phyloP scores from a whole-genome alignment of 2,797 vertebrate genomes.

The Helostoma temminkii region DNA sequence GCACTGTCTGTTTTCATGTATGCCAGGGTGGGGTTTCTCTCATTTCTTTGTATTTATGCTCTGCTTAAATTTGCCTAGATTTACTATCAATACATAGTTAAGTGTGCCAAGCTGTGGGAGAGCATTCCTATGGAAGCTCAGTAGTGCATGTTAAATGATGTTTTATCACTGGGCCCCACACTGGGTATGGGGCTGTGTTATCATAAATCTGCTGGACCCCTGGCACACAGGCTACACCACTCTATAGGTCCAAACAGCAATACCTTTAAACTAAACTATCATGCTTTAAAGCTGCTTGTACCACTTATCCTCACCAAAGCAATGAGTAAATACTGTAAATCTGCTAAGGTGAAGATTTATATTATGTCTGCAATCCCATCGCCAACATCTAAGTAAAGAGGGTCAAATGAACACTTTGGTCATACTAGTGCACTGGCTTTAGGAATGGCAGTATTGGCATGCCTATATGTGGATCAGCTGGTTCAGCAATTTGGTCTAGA shows the following conservation, averaged over 20 bases:
- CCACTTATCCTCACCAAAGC: neutral
- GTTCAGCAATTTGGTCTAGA: neutral
- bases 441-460: too few relatives aligned
- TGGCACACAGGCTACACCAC: neutral
- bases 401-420: neutral
- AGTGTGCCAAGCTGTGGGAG: neutral
- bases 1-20: constrained; percentile 29
- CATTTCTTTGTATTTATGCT: constrained; percentile 1
- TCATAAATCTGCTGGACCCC: neutral
- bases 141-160: neutral
- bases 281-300: neutral
- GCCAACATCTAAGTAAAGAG: neutral
- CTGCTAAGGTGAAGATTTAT: neutral
- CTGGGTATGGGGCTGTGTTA: neutral
- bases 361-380: neutral
- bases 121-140: neutral
- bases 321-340: neutral
- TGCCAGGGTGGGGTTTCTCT: neutral
- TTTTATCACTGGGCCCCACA: neutral
- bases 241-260: neutral
- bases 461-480: neutral
- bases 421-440: neutral
- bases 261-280: neutral
- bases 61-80: constrained; percentile 5
- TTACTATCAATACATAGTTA: neutral